These are phyloP conservation scores for Otocyon megalotis DNA, from an alignment of 2,113 vertebrate genomes.

Conservation along the genomic window DNA sequence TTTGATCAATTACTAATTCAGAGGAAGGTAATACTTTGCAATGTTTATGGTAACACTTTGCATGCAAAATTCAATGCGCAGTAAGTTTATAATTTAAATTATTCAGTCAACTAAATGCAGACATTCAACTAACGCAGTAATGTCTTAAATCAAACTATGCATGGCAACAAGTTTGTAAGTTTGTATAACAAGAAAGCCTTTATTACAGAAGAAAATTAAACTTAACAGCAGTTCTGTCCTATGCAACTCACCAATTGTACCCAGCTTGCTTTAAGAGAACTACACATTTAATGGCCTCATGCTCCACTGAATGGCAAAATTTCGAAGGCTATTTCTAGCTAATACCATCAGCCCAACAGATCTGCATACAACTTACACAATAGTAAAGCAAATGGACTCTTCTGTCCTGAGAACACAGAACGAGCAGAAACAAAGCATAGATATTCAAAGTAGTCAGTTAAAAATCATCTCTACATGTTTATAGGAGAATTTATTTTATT, in stretches of 20 bases:
- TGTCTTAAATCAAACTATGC: neutral
- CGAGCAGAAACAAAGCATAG: neutral
- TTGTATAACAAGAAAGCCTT: neutral
- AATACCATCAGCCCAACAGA: neutral
- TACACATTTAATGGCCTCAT: neutral
- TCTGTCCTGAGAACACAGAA: neutral
- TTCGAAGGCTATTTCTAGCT: slow-evolving; percentile 42
- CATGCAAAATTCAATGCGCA: neutral
- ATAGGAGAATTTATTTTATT: too few relatives aligned
- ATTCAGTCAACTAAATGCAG: neutral
- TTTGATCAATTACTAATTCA: neutral
- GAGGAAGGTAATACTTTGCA: neutral
- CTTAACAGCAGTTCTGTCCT: neutral
- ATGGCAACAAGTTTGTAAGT: neutral
- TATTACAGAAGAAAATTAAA: slow-evolving; percentile 36
- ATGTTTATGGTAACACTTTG: neutral
- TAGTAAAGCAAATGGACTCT: neutral
- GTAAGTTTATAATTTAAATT: neutral
- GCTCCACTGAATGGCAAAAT: neutral
- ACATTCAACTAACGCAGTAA: neutral
- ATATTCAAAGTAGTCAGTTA: neutral
- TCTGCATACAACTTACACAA: neutral
- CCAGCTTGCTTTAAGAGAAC: slow-evolving; percentile 20
- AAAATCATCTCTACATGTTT: neutral
- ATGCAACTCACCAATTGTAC: neutral